phyloP scores from a whole-genome alignment of 2,113 vertebrate genomes.

The Cairina moschata region DNA sequence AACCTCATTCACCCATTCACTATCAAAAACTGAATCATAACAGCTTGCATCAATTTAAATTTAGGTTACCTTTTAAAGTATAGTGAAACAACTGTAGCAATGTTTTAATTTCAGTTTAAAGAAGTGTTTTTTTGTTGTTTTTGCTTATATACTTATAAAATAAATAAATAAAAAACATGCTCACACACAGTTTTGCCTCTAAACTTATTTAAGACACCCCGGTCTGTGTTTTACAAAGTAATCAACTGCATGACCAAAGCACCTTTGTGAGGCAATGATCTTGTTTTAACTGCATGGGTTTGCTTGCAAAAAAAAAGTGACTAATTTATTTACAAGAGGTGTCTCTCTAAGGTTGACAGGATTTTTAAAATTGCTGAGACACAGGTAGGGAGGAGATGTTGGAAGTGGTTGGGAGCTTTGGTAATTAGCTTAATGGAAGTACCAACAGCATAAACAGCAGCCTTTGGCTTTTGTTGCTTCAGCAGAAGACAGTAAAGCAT shows the following conservation, averaged over 20 bases:
- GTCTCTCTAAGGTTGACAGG: not conserved
- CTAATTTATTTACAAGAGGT: not conserved
- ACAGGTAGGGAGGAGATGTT: not conserved
- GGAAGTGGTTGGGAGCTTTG: not conserved
- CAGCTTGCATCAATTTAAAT: not conserved
- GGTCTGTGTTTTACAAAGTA: not conserved
- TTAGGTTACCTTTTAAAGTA: not conserved
- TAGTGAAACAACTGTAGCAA: not conserved
- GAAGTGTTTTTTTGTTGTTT: not conserved
- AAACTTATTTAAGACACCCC: not conserved
- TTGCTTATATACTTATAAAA: not conserved
- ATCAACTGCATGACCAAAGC: not conserved
- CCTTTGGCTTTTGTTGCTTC: not conserved
- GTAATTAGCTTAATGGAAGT: not conserved
- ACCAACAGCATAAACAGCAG: not conserved
- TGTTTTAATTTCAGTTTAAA: not conserved
- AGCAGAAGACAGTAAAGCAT: not conserved
- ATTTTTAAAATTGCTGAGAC: not conserved
- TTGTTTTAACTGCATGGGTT: not conserved
- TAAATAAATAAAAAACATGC: not conserved
- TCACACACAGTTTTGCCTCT: not conserved
- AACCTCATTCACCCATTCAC: rapidly evolving
- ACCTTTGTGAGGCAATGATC: not conserved
- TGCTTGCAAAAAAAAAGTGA: not conserved
- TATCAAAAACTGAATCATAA: not conserved